phyloP scores from a whole-genome alignment of 2,888 invertebrate species.

The Papilio gigon region DNA sequence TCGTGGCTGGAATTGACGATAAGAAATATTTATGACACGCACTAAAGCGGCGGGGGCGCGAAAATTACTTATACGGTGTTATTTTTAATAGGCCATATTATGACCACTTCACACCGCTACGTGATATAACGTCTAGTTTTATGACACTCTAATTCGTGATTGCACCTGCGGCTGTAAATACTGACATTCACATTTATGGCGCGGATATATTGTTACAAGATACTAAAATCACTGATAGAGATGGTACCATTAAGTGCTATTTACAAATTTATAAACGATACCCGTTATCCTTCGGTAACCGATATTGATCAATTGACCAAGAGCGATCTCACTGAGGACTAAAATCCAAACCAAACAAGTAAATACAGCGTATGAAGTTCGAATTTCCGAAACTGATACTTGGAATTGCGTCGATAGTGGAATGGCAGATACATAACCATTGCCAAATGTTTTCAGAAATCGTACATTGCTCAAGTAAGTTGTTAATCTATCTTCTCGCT shows the following conservation, averaged over 20 bases:
- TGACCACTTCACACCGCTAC: constrained; percentile 33
- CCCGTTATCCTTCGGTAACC: too few species aligned
- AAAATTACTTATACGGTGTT: constrained; percentile 41
- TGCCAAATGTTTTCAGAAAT: not conserved
- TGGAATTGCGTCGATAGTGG: not conserved
- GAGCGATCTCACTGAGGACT: not conserved
- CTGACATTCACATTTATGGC: constrained; percentile 9
- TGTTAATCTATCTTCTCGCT: not conserved
- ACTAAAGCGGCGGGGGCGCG: constrained; percentile 34
- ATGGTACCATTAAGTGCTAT: not conserved
- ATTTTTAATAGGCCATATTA: constrained; percentile 36
- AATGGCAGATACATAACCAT: not conserved
- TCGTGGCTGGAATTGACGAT: constrained; percentile 27
- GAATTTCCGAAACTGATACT: not conserved
- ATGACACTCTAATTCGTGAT: constrained; percentile 30
- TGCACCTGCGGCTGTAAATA: constrained; percentile 25
- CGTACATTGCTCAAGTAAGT: not conserved
- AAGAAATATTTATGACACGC: constrained; percentile 32
- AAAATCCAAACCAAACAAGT: not conserved
- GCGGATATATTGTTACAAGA: not conserved
- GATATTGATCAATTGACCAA: too few species aligned
- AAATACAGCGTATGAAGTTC: not conserved
- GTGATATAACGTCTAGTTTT: constrained; percentile 26
- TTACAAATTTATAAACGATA: too few species aligned
- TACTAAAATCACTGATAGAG: not conserved